phyloP scores from a whole-genome alignment of 2,113 vertebrate species.

The Crotophaga sulcirostris region DNA sequence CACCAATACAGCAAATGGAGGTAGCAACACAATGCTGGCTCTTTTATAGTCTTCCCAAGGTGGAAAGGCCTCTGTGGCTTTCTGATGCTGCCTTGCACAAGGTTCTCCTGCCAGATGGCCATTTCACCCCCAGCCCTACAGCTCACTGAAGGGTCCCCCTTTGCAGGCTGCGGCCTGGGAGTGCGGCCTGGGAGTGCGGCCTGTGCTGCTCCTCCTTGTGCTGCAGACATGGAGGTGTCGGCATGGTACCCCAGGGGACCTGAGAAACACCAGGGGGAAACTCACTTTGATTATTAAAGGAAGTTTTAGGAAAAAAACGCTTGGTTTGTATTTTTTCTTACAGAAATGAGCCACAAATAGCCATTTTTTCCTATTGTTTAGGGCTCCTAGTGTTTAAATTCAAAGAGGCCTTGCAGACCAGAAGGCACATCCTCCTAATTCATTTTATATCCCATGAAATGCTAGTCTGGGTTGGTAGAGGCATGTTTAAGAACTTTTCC shows the following conservation, averaged over 20 bases:
- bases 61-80: fast-evolving
- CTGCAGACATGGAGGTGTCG: fast-evolving
- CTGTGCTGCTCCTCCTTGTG: neutral
- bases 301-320: neutral
- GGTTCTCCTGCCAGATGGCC: fast-evolving
- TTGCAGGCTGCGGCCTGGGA: neutral
- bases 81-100: fast-evolving
- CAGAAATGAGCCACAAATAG: neutral
- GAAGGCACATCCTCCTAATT: neutral
- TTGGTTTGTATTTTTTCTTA: neutral
- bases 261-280: neutral
- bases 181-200: too few species aligned
- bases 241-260: neutral
- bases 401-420: neutral
- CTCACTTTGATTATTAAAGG: neutral
- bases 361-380: neutral
- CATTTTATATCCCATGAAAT: neutral
- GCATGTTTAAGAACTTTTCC: neutral
- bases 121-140: neutral
- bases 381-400: neutral
- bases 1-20: fast-evolving
- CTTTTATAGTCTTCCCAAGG: neutral
- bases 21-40: neutral
- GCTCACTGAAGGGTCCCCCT: neutral
- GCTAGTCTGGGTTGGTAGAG: neutral